phyloP scores from a whole-genome alignment of 2,888 invertebrate species.

The Eupithecia insigniata region DNA sequence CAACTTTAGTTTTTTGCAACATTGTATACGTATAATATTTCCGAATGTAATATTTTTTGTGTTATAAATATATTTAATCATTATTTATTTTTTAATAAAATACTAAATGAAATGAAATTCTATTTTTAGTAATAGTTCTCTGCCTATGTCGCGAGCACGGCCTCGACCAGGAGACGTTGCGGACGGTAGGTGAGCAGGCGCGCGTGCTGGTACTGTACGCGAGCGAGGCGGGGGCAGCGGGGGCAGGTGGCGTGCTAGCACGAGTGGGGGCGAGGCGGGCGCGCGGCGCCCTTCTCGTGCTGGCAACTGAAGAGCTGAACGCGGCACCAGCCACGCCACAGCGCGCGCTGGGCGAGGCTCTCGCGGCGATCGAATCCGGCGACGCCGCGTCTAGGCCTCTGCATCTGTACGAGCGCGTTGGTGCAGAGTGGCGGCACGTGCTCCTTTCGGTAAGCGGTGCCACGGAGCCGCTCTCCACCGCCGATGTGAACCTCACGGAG shows the following conservation, averaged over 20 bases:
- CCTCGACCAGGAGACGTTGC: constrained; percentile 28
- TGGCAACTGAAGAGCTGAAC: constrained; percentile 42
- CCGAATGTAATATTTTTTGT: too few species aligned
- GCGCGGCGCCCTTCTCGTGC: constrained; percentile 40
- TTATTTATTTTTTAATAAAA: too few species aligned
- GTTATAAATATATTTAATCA: too few species aligned
- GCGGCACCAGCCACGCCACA: constrained; percentile 25
- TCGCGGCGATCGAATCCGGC: constrained; percentile 40
- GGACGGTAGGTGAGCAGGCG: constrained; percentile 33
- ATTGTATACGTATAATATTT: too few species aligned
- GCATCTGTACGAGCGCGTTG: constrained; percentile 49
- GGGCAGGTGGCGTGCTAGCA: constrained; percentile 10
- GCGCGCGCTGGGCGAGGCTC: constrained; percentile 27
- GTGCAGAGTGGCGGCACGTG: constrained; percentile 21
- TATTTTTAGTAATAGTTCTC: constrained; percentile 54
- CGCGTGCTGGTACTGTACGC: constrained; percentile 49
- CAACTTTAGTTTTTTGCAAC: too few species aligned
- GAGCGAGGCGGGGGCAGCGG: constrained; percentile 34
- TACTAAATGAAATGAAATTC: too few species aligned
- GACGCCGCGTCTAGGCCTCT: constrained; percentile 42
- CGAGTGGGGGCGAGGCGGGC: constrained; percentile 19
- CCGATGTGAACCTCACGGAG: constrained; percentile 47
- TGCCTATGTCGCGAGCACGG: constrained; percentile 49
- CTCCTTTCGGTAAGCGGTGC: constrained; percentile 31
- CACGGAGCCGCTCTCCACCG: constrained; percentile 47